phyloP scores from a whole-genome alignment of 2,113 vertebrate species.

The Apodemus sylvaticus region DNA sequence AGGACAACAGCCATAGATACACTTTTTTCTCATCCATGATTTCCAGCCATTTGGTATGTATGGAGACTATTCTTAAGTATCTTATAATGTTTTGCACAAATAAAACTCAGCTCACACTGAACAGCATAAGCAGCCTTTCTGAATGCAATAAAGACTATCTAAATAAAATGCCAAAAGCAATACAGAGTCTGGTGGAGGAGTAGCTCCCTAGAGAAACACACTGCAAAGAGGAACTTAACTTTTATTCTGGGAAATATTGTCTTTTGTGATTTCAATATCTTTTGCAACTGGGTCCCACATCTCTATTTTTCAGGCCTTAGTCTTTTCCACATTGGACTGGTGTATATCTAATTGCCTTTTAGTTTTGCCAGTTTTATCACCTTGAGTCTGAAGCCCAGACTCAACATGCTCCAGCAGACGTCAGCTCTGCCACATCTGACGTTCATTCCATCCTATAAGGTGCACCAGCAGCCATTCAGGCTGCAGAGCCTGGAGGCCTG shows the following conservation, averaged over 20 bases:
- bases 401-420: not conserved
- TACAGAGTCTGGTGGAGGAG: not conserved
- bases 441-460: not conserved
- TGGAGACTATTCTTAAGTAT: not conserved
- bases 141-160: not conserved
- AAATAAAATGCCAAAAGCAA: constrained; percentile 19
- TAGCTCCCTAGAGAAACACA: not conserved
- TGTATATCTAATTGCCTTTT: not conserved
- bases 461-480: not conserved
- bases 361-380: not conserved
- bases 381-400: not conserved
- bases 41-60: not conserved
- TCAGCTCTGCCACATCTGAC: not conserved
- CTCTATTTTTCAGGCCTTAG: not conserved
- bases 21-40: not conserved
- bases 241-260: not conserved
- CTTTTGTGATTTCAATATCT: not conserved
- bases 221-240: not conserved
- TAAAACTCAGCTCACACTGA: not conserved
- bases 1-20: not conserved
- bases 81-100: not conserved
- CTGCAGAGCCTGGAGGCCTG: not conserved
- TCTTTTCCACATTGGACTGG: not conserved
- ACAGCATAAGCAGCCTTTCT: not conserved
- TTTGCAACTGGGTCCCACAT: not conserved